A percentile compares a stretch with the other conserved stretches of the same genome.
Conservation (phyloP, 2,113 vertebrate genomes). For the Coturnix japonica region DNA sequence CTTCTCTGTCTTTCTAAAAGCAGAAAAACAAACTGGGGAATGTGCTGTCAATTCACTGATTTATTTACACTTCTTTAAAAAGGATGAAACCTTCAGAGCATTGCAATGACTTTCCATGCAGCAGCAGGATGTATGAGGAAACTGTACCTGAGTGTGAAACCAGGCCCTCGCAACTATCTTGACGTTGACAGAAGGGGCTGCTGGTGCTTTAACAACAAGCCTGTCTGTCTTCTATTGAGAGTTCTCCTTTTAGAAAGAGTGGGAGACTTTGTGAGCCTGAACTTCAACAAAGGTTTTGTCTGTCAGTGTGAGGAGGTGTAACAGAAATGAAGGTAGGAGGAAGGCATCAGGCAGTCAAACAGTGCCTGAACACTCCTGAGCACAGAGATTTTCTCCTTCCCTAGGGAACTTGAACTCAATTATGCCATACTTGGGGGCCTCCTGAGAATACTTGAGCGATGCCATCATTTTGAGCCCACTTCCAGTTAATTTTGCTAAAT, state of each 20-base stretch:
- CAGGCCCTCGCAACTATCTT: not conserved
- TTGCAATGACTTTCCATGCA: not conserved
- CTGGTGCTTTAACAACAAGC: not conserved
- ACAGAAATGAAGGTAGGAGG: not conserved
- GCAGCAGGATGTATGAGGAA: fast-evolving
- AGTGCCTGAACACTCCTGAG: not conserved
- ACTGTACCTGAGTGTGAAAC: not conserved
- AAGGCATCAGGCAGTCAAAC: not conserved
- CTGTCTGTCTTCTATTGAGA: not conserved
- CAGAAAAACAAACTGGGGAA: not conserved
- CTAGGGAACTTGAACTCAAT: not conserved
- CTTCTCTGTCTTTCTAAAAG: not conserved
- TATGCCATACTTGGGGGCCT: fast-evolving
- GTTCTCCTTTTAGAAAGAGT: conserved; percentile 22
- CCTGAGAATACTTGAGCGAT: fast-evolving
- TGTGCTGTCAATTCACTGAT: not conserved
- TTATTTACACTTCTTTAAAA: not conserved
- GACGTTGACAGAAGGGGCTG: not conserved
- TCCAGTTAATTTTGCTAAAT: not conserved
- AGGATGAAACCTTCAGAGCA: not conserved
- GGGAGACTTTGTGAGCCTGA: conserved; percentile 34
- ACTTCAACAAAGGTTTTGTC: conserved; percentile 23
- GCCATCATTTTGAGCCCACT: not conserved
- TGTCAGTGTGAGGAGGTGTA: conserved; percentile 22
- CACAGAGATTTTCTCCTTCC: not conserved